These are phyloP conservation scores for Drosophila nannoptera DNA, from an alignment of 1,140 invertebrate genomes.

Conservation along the genomic window DNA sequence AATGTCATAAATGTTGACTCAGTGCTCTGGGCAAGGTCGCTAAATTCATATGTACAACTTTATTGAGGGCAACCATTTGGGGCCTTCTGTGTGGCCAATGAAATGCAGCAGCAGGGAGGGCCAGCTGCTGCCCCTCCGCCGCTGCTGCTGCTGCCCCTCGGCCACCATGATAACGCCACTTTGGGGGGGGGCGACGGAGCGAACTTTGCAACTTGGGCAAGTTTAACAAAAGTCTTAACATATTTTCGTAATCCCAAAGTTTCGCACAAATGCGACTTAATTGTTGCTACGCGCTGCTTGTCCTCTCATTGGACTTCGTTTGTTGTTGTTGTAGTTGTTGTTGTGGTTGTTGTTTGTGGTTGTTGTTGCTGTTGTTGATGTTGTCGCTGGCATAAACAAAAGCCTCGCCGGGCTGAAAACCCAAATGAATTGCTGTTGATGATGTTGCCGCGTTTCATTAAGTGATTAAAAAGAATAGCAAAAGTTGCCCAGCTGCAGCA, in stretches of 20 bases:
- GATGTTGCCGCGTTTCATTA: constrained; percentile 63
- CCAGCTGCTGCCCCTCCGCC: constrained; percentile 49
- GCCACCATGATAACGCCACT: constrained; percentile 30
- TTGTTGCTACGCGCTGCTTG: constrained; percentile 59
- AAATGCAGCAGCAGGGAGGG: constrained; percentile 32
- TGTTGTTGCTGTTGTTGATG: constrained; percentile 52
- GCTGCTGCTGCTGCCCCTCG: neutral
- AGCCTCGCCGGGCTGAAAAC: constrained; percentile 30
- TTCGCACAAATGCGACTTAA: constrained; percentile 74
- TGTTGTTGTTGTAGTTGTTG: too few relatives aligned
- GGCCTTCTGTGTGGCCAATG: constrained; percentile 9
- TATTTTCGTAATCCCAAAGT: constrained; percentile 74
- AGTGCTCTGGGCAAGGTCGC: constrained; percentile 28
- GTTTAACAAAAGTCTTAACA: constrained; percentile 75
- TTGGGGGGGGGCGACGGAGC: constrained; percentile 5
- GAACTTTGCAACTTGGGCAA: constrained; percentile 58
- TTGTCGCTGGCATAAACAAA: constrained; percentile 52
- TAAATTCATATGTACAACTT: constrained; percentile 67
- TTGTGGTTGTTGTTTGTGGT: too few relatives aligned
- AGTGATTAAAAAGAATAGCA: constrained; percentile 49
- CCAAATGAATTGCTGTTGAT: constrained; percentile 54
- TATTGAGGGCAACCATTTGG: constrained; percentile 46
- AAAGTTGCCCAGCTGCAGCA: constrained; percentile 7
- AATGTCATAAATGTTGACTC: constrained; percentile 60
- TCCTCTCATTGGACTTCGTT: constrained; percentile 9